Conservation (phyloP, 2,888 invertebrate genomes). For the Lithophane socia region DNA sequence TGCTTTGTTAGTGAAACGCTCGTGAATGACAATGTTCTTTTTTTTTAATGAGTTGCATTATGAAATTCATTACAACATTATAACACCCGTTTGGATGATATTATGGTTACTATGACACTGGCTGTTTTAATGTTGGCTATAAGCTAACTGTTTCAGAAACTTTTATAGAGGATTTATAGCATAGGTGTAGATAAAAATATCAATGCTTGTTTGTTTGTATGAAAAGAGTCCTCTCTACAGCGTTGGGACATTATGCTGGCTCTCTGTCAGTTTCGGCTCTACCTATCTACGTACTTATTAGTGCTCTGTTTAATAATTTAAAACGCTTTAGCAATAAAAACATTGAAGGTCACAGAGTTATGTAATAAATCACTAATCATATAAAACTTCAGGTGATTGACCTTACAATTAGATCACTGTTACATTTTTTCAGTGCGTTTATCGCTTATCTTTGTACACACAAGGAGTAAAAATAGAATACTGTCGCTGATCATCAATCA, state of each 20-base stretch:
- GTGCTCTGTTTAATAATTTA: not conserved
- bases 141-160: too few relatives aligned
- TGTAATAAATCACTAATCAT: conserved; percentile 7
- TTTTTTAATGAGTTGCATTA: too few relatives aligned
- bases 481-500: conserved; percentile 29
- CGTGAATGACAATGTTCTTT: too few relatives aligned
- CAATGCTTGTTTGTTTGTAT: not conserved
- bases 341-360: conserved; percentile 13
- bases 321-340: conserved; percentile 1
- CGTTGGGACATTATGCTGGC: not conserved
- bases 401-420: conserved; percentile 42
- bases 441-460: conserved; percentile 46
- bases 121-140: too few relatives aligned
- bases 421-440: conserved; percentile 7
- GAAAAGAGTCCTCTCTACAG: not conserved
- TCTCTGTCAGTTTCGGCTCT: not conserved
- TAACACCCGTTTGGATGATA: too few relatives aligned
- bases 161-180: too few relatives aligned
- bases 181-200: too few relatives aligned
- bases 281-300: not conserved
- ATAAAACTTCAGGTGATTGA: conserved; percentile 32
- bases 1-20: too few relatives aligned
- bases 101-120: too few relatives aligned
- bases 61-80: too few relatives aligned
- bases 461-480: conserved; percentile 8